Conservation (phyloP, 1,140 invertebrate species). For the Penaeus indicus region DNA sequence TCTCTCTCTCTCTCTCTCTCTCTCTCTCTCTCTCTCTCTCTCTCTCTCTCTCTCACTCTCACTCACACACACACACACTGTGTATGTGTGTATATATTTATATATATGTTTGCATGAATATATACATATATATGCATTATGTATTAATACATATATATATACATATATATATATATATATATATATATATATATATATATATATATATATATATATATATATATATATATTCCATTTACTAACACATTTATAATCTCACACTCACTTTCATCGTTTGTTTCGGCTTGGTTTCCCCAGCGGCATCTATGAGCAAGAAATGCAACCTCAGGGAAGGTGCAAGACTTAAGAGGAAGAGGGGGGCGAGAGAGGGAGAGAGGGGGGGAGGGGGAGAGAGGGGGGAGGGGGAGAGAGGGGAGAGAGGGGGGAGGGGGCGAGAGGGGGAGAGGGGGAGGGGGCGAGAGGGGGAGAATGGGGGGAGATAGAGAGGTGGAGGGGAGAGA, state of each 20-base stretch:
- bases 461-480: too few species aligned
- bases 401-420: too few species aligned
- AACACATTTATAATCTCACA: neutral
- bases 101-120: neutral
- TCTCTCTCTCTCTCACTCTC: neutral
- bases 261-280: neutral
- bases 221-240: neutral
- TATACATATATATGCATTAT: neutral
- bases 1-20: neutral
- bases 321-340: too few species aligned
- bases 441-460: too few species aligned
- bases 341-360: too few species aligned
- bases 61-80: neutral
- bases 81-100: neutral
- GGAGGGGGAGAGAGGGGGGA: too few species aligned
- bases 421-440: too few species aligned
- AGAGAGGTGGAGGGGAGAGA: too few species aligned
- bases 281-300: too few species aligned
- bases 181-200: conserved; percentile 22
- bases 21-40: conserved; percentile 14
- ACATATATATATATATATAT: neutral
- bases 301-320: too few species aligned
- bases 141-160: neutral
- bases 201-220: conserved; percentile 1
- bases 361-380: too few species aligned